Conservation (phyloP, 2,888 invertebrate species). For the Platycheirus albimanus region DNA sequence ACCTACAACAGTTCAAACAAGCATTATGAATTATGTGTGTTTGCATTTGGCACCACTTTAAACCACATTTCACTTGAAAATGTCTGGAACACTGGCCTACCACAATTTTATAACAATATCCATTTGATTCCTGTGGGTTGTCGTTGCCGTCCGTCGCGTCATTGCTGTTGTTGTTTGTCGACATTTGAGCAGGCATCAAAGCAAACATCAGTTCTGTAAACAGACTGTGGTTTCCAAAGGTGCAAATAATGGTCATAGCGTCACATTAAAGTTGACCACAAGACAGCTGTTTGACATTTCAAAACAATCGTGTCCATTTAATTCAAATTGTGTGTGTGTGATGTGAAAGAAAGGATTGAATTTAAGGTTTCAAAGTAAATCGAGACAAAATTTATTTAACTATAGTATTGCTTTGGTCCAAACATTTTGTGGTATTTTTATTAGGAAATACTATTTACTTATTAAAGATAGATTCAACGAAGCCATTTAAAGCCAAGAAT, state of each 20-base stretch:
- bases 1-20: too few species aligned
- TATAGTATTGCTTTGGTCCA: not conserved
- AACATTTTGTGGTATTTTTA: not conserved
- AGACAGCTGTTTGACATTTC: not conserved
- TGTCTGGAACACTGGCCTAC: not conserved
- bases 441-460: slow-evolving; percentile 30
- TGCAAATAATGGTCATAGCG: not conserved
- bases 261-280: slow-evolving; percentile 5
- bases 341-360: not conserved
- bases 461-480: not conserved
- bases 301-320: too few species aligned
- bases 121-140: not conserved
- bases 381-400: not conserved
- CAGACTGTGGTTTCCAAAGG: not conserved
- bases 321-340: too few species aligned
- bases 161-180: too few species aligned
- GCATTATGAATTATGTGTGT: too few species aligned
- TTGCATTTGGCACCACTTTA: not conserved
- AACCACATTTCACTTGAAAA: not conserved
- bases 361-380: not conserved
- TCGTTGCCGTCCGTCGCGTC: too few species aligned
- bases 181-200: slow-evolving; percentile 1
- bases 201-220: not conserved
- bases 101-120: not conserved
- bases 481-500: slow-evolving; percentile 16